A percentile compares a stretch with the other conserved stretches of the same genome.
Conservation (phyloP, 2,113 vertebrate genomes). For the Semicossyphus pulcher region DNA sequence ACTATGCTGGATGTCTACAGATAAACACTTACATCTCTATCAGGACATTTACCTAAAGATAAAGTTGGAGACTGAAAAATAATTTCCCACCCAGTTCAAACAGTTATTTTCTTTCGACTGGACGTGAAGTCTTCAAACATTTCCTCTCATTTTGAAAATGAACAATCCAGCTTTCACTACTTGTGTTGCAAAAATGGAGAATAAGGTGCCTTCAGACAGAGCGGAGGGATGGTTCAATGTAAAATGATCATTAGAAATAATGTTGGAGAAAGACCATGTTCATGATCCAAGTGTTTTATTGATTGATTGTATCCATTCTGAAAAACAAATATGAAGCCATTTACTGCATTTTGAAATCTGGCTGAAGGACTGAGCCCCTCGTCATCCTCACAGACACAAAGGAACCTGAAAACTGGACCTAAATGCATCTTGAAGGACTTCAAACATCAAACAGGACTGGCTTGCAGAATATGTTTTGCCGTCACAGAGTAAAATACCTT, state of each 20-base stretch:
- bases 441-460: slow-evolving; percentile 14
- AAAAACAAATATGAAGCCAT: slow-evolving; percentile 32
- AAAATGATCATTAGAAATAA: neutral
- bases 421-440: slow-evolving; percentile 30
- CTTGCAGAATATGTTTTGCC: slow-evolving; percentile 32
- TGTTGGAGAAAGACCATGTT: neutral
- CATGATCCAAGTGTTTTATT: slow-evolving; percentile 1
- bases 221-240: slow-evolving; percentile 29
- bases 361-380: slow-evolving; percentile 22
- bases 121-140: neutral
- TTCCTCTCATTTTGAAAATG: neutral
- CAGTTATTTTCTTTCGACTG: neutral
- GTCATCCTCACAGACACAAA: slow-evolving; percentile 12
- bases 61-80: neutral
- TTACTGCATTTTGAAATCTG: slow-evolving; percentile 10
- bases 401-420: slow-evolving; percentile 42
- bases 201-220: slow-evolving; percentile 62
- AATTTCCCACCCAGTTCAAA: slow-evolving; percentile 48
- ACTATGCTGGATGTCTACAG: too few species aligned
- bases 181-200: slow-evolving; percentile 19
- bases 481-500: too few species aligned
- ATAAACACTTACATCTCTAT: too few species aligned
- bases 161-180: neutral
- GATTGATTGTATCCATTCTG: slow-evolving; percentile 35
- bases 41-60: too few species aligned